Evolutionary conservation across 2,888 invertebrate species (phyloP), one percentile per base, ranked within the genome.

Genomic region (Myathropa florea): DNA sequence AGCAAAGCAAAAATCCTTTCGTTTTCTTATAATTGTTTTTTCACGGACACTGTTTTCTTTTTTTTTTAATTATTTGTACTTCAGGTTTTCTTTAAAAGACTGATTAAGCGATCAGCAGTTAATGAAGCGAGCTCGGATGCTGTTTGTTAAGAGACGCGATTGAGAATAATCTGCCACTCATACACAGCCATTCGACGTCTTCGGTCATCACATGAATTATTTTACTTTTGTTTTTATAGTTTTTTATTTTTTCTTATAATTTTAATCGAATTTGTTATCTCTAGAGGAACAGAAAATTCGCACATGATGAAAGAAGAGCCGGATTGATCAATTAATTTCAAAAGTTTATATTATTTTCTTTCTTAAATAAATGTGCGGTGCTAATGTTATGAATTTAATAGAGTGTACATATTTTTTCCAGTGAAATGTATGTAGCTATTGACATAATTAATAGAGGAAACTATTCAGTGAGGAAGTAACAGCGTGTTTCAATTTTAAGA

Each of bases 241-340:
- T 24, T n/a, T 33, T 60, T 26, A 23, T 26, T 59, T 68, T 63
- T 83, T 72, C 64, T 83, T 78, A 30, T 46, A 63, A 77, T 33
- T 70, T 4, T 4, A 61, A 76, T 64, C 70, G 59, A 79, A 80
- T 55, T 75, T 75, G 28, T 84, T 84, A 84, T 84, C 83, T 59
- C 67, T 46, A 14, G 53, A 59, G 57, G 36, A 79, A 53, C 28
- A 30, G 59, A 59, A 30, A 18, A 24, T 36, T 39, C 26, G 46
- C 21, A 46, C 33, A 57, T 18, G 36, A 33, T 1, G 24, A 60
- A 55, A 46, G 36, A 53, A 70, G 53, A 46, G 28, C 33, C 2
- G 7, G 7, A 23, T 18, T 46, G 46, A 46, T 46, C 6, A 18
- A 18, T 46, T 7, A 4, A 18, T 46, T n/a, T 46, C 18, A 18